These are phyloP conservation scores for Drosophila novamexicana DNA, from an alignment of 1,140 invertebrate genomes.

Conservation along the genomic window DNA sequence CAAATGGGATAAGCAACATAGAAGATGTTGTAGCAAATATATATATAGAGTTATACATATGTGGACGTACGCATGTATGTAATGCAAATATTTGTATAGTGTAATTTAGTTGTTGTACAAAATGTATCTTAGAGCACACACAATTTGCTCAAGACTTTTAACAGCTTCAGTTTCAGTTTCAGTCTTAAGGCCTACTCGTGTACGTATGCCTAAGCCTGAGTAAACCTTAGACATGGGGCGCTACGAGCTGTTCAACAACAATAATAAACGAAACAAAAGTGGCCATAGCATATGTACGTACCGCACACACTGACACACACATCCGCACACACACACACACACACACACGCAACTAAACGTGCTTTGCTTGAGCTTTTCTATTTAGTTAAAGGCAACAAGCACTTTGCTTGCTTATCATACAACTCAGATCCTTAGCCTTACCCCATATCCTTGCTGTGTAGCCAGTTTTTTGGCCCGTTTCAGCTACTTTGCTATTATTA, in stretches of 20 bases:
- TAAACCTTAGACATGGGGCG: conserved; percentile 29
- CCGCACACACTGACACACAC: conserved; percentile 2
- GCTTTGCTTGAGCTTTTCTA: conserved; percentile 49
- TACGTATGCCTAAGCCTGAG: conserved; percentile 31
- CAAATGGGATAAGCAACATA: conserved; percentile 17
- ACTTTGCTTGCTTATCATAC: conserved; percentile 61
- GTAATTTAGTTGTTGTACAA: conserved; percentile 78
- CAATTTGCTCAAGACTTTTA: conserved; percentile 74
- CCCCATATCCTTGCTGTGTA: background rate
- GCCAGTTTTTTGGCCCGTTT: conserved; percentile 20
- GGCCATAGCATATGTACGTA: conserved; percentile 11
- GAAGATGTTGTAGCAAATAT: conserved; percentile 3
- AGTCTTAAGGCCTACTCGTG: conserved; percentile 25
- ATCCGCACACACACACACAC: background rate
- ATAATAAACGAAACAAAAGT: conserved; percentile 24
- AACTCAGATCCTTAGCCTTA: conserved; percentile 6
- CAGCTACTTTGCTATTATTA: conserved; percentile 60
- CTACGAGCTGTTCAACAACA: conserved; percentile 33
- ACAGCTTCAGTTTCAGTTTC: conserved; percentile 42
- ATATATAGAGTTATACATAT: conserved; percentile 1
- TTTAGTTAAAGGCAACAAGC: conserved; percentile 78
- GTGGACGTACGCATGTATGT: conserved; percentile 13
- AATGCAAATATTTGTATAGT: conserved; percentile 77
- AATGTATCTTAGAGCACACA: conserved; percentile 60
- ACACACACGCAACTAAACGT: conserved; percentile 28